Conservation (phyloP, 2,888 invertebrate species). For the Odontothrips loti region DNA sequence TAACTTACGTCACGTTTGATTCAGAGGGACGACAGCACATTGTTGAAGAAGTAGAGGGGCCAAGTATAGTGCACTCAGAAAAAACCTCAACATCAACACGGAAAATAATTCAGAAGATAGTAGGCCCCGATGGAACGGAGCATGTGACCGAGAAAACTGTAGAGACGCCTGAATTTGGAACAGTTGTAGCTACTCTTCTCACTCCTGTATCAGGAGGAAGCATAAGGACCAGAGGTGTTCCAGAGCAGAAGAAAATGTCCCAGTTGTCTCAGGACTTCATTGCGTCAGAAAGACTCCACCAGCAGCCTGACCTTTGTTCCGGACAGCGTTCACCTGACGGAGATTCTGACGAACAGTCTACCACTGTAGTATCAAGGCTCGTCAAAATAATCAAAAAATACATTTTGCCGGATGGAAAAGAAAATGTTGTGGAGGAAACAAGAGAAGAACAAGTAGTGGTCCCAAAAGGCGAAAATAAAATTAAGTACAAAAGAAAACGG, state of each 20-base stretch:
- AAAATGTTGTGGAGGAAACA: not conserved
- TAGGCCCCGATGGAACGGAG: not conserved
- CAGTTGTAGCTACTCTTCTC: not conserved
- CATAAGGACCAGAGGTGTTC: not conserved
- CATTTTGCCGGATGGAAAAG: not conserved
- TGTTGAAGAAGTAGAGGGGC: not conserved
- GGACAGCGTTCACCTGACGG: no score
- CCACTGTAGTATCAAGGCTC: not conserved
- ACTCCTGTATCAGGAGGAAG: not conserved
- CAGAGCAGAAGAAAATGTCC: not conserved
- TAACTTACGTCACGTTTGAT: not conserved
- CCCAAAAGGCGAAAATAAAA: not conserved
- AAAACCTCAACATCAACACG: not conserved
- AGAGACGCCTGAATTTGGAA: not conserved
- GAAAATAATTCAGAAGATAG: not conserved
- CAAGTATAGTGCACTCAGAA: not conserved
- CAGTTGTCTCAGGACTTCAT: not conserved
- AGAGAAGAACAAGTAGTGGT: not conserved
- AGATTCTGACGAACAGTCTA: not conserved
- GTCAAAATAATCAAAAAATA: not conserved
- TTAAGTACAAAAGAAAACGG: not conserved
- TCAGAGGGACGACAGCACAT: not conserved
- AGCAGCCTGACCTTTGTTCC: not conserved
- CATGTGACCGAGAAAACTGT: constrained; percentile 3
- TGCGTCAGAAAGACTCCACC: not conserved